Percentiles rank a stretch among this genome's conserved stretches.
Conservation (phyloP, 2,113 vertebrate species). For the Galbula dea region DNA sequence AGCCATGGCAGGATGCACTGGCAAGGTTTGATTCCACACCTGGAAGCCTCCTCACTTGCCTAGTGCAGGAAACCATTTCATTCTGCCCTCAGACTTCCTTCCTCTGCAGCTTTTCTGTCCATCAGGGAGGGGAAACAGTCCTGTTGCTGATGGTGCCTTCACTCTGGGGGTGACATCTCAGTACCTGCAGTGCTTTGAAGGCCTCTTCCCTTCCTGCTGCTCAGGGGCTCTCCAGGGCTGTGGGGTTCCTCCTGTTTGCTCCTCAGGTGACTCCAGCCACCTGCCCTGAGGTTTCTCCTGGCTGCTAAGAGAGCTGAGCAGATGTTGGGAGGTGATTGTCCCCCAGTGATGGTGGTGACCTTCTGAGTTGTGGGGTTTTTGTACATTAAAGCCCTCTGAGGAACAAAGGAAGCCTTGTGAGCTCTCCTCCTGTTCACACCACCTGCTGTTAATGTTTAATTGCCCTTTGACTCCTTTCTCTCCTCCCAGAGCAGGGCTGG, state of each 20-base stretch:
- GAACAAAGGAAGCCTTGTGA: neutral
- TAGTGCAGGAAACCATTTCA: neutral
- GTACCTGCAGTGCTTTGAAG: neutral
- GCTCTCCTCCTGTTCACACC: neutral
- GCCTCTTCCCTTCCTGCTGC: neutral
- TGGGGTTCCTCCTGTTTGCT: neutral
- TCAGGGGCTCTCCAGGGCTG: neutral
- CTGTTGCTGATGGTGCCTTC: neutral
- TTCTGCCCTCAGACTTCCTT: neutral
- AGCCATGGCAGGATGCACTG: neutral
- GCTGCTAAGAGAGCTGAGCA: neutral
- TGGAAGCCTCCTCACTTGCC: neutral
- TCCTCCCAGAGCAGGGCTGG: neutral
- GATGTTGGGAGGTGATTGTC: neutral
- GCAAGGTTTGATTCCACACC: rapidly evolving
- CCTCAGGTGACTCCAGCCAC: neutral
- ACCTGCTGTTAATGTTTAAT: constrained; percentile 6
- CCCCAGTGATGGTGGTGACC: constrained; percentile 16
- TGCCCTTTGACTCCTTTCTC: constrained; percentile 3
- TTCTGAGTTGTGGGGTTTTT: constrained; percentile 66
- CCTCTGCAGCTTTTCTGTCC: neutral
- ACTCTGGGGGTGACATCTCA: neutral
- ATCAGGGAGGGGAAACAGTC: neutral
- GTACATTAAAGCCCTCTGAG: constrained; percentile 51
- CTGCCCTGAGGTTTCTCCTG: neutral